Evolutionary conservation across 2,113 vertebrate genomes (phyloP).

Genomic region (Hypocryptadius cinnamomeus): DNA sequence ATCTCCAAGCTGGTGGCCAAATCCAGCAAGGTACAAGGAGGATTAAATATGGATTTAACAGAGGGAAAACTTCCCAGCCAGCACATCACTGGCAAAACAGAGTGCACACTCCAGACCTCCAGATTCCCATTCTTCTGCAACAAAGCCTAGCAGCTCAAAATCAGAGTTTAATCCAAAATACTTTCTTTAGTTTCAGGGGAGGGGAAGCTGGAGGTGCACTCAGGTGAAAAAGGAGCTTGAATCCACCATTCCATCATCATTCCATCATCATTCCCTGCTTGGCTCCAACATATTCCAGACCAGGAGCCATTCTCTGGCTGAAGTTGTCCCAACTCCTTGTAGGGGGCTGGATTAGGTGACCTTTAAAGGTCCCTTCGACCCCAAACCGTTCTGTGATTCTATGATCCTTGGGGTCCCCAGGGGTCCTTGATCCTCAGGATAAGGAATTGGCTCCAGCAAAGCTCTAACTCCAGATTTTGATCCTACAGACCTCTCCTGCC

Average conservation of each 20-base stretch:
- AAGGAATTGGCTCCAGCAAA: not conserved
- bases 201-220: not conserved
- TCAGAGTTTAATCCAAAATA: not conserved
- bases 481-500: not conserved
- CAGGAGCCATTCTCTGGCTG: not conserved
- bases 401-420: accelerated
- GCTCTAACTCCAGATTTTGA: not conserved
- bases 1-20: not conserved
- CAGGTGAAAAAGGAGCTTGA: not conserved
- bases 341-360: not conserved
- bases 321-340: not conserved
- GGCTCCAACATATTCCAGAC: not conserved
- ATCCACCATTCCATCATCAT: not conserved
- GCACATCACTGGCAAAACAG: not conserved
- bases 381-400: not conserved
- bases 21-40: not conserved
- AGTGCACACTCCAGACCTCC: not conserved
- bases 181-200: not conserved
- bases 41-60: not conserved
- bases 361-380: not conserved
- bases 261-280: not conserved
- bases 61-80: not conserved
- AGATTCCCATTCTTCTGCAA: not conserved
- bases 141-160: not conserved
- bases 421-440: not conserved